Conservation (phyloP, 2,113 vertebrate genomes). For the Psettodes erumei region DNA sequence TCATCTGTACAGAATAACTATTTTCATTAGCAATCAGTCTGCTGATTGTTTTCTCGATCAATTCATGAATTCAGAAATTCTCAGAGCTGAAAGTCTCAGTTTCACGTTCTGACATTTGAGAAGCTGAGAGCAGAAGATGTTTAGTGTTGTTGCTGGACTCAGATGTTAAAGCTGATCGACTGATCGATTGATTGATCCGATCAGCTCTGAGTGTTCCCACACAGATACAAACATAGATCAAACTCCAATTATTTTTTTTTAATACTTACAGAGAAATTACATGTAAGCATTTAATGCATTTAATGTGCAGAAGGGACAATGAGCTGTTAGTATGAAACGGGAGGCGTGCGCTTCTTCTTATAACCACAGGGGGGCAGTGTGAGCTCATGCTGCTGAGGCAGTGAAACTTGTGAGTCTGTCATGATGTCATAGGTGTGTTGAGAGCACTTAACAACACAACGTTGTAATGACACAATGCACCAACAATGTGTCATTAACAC, state of each 20-base stretch:
- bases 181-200: neutral
- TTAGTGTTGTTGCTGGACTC: neutral
- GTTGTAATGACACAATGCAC: neutral
- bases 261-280: slow-evolving; percentile 12
- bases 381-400: neutral
- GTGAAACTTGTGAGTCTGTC: neutral
- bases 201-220: neutral
- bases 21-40: neutral
- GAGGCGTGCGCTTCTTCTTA: neutral
- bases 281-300: neutral
- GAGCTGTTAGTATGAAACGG: slow-evolving; percentile 25
- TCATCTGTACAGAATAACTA: neutral
- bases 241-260: no score
- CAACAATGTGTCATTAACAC: neutral
- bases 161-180: neutral
- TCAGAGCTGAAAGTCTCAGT: neutral
- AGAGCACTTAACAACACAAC: neutral
- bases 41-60: neutral
- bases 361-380: slow-evolving; percentile 69
- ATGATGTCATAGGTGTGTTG: neutral
- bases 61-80: neutral
- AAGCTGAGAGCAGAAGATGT: neutral
- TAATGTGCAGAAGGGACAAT: neutral
- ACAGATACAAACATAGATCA: neutral
- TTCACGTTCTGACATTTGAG: neutral